Conservation (phyloP, 2,797 vertebrate genomes). For the Lepus oiostolus region DNA sequence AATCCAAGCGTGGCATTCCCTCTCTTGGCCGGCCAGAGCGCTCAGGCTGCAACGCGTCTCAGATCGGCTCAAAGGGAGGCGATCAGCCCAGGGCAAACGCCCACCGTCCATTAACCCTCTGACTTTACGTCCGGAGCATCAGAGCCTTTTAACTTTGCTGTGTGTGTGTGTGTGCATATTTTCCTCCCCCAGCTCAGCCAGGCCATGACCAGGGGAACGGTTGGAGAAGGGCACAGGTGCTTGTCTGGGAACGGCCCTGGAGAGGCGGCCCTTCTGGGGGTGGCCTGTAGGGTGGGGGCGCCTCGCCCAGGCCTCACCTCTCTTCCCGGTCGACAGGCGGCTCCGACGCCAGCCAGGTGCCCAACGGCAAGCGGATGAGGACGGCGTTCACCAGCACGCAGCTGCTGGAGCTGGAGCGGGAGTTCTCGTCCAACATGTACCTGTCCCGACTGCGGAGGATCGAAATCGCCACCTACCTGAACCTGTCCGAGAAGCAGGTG, state of each 20-base stretch:
- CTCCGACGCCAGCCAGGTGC: constrained; percentile 93
- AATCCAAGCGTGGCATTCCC: not conserved
- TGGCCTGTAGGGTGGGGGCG: not conserved
- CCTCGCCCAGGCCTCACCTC: not conserved
- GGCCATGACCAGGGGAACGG: not conserved
- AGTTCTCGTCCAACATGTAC: constrained; percentile 99
- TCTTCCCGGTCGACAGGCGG: constrained; percentile 88
- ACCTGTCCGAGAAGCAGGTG: constrained; percentile 98
- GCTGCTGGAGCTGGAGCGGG: constrained; percentile 97
- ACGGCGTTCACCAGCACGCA: constrained; percentile 99
- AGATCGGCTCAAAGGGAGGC: not conserved
- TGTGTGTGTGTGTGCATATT: not conserved
- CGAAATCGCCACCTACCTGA: constrained; percentile 98
- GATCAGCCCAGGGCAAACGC: not conserved
- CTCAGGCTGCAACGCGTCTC: not conserved
- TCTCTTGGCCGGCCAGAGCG: not conserved
- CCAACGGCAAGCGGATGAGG: constrained; percentile 98
- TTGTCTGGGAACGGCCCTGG: not conserved
- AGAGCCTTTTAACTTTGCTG: not conserved
- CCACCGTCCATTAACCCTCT: not conserved
- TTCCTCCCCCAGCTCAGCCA: not conserved
- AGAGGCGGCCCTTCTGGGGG: not conserved
- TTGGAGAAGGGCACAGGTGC: not conserved
- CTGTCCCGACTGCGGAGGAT: constrained; percentile 97
- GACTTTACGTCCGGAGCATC: not conserved